Evolutionary conservation across 2,888 invertebrate genomes (phyloP).

Genomic region (Patella pellucida): DNA sequence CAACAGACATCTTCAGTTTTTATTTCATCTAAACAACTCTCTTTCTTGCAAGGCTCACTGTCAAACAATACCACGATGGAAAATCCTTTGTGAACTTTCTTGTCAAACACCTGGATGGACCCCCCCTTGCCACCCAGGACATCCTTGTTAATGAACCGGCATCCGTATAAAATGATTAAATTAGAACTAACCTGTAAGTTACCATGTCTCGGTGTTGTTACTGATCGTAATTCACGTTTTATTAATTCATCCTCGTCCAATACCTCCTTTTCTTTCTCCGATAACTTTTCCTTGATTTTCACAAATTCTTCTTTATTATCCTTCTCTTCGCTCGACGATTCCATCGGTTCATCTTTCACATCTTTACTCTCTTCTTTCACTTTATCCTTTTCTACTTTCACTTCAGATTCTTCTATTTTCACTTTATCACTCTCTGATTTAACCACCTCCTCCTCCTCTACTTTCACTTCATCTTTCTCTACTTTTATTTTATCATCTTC

Average conservation of each 20-base stretch:
- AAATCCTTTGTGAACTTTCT: too few species aligned
- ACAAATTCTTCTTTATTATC: slow-evolving; percentile 27
- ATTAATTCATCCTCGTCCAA: slow-evolving; percentile 22
- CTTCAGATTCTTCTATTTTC: slow-evolving; percentile 24
- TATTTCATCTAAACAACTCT: too few species aligned
- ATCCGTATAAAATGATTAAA: too few species aligned
- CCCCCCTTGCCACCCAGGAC: too few species aligned
- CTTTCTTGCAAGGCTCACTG: too few species aligned
- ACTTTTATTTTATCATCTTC: slow-evolving; percentile 12
- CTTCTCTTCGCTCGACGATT: slow-evolving; percentile 25
- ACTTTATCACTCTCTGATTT: slow-evolving; percentile 25
- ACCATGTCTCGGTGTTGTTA: slow-evolving; percentile 11
- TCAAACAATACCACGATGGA: too few species aligned
- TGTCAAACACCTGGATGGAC: too few species aligned
- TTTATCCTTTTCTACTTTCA: slow-evolving; percentile 14
- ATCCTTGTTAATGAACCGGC: too few species aligned
- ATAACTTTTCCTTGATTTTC: slow-evolving; percentile 24
- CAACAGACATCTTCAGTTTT: too few species aligned
- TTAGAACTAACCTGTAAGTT: too few species aligned
- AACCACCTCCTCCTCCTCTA: slow-evolving; percentile 28
- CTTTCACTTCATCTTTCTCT: slow-evolving; percentile 20
- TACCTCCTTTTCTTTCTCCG: slow-evolving; percentile 26
- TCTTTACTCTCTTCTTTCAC: slow-evolving; percentile 26
- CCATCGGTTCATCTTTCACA: slow-evolving; percentile 21
- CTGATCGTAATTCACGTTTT: slow-evolving; percentile 2